Conservation (phyloP, 2,797 vertebrate species). For the Micropoecilia bifurca region DNA sequence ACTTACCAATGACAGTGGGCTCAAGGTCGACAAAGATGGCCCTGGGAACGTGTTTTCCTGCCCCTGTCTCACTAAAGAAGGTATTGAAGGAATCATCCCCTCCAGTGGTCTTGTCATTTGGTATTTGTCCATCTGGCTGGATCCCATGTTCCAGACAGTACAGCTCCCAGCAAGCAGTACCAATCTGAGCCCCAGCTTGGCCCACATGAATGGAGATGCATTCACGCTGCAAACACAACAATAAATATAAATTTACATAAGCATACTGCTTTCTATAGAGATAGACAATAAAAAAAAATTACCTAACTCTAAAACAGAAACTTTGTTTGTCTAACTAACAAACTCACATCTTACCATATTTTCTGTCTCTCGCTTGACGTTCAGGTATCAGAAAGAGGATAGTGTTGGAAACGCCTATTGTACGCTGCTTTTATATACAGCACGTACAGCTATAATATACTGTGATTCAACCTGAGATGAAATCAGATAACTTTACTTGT, state of each 20-base stretch:
- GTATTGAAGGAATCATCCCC: conserved; percentile 87
- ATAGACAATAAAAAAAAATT: background rate
- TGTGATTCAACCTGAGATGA: conserved; percentile 68
- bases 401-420: conserved; percentile 22
- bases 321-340: background rate
- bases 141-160: conserved; percentile 84
- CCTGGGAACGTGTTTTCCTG: conserved; percentile 89
- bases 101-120: conserved; percentile 76
- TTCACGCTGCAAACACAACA: conserved; percentile 66
- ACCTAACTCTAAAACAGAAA: background rate
- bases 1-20: conserved; percentile 90
- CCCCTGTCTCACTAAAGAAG: conserved; percentile 88
- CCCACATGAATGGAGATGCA: conserved; percentile 83
- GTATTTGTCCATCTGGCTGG: conserved; percentile 81
- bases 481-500: conserved; percentile 69
- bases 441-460: conserved; percentile 42
- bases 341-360: conserved; percentile 65
- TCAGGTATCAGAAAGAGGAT: conserved; percentile 64
- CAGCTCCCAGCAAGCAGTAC: conserved; percentile 83
- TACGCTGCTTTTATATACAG: conserved; percentile 58
- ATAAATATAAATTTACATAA: background rate
- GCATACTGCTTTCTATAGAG: background rate
- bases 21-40: conserved; percentile 94
- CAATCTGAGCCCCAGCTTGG: conserved; percentile 82
- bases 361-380: conserved; percentile 54